A percentile compares a stretch with the other conserved stretches of the same genome.
phyloP scores from a whole-genome alignment of 1,140 invertebrate species.

The Lepidostoma basale region DNA sequence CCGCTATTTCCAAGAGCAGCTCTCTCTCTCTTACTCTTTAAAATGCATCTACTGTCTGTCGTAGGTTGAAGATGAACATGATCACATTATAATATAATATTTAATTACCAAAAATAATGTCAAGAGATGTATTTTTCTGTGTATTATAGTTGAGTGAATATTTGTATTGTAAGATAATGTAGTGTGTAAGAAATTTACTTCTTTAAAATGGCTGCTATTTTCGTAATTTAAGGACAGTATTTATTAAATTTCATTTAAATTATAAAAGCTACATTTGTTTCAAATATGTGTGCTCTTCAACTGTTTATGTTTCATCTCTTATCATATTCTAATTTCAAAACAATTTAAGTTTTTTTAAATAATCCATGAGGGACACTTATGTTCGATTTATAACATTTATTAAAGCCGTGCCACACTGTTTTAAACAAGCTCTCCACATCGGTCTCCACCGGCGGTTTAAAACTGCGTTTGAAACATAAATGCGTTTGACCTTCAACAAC shows the following conservation, averaged over 20 bases:
- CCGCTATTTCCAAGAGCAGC: conserved; percentile 44
- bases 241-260: neutral
- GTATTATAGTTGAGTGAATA: conserved; percentile 33
- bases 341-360: too few relatives aligned
- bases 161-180: neutral
- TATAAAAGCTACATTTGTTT: neutral
- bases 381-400: too few relatives aligned
- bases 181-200: neutral
- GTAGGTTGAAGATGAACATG: conserved; percentile 24
- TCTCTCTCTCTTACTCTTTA: conserved; percentile 3
- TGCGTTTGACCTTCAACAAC: too few relatives aligned
- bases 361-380: too few relatives aligned
- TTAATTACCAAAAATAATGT: conserved; percentile 37
- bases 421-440: too few relatives aligned
- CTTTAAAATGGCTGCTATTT: conserved; percentile 7
- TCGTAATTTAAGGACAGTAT: neutral
- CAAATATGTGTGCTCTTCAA: too few relatives aligned
- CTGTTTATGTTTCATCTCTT: too few relatives aligned
- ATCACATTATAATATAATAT: conserved; percentile 7
- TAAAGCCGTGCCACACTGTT: too few relatives aligned
- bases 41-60: conserved; percentile 6
- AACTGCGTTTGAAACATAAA: too few relatives aligned
- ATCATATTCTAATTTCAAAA: too few relatives aligned
- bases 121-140: conserved; percentile 45
- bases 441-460: too few relatives aligned